A percentile compares a stretch with the other conserved stretches of the same genome.
Conservation (phyloP, 2,888 invertebrate species). For the Temnothorax rugatulus region DNA sequence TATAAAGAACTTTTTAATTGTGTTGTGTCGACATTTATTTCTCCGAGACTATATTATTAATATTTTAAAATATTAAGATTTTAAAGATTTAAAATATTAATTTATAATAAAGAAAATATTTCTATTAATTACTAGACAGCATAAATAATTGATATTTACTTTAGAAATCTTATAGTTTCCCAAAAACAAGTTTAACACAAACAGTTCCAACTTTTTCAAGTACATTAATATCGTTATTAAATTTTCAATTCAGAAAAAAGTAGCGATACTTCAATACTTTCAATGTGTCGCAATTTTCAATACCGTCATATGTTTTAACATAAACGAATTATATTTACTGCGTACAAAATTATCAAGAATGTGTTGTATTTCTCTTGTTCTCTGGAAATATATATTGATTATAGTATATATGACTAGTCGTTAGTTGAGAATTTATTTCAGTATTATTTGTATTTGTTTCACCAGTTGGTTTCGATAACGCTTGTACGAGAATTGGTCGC, state of each 20-base stretch:
- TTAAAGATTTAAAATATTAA: neutral
- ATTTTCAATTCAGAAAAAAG: neutral
- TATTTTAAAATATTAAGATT: neutral
- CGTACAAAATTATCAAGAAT: neutral
- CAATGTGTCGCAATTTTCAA: neutral
- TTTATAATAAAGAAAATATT: neutral
- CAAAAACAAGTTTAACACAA: neutral
- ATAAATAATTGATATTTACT: neutral
- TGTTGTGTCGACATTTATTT: neutral
- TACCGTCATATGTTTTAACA: neutral
- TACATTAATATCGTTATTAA: neutral
- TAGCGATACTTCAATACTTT: neutral
- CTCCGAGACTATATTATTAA: neutral
- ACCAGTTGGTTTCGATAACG: conserved; percentile 68
- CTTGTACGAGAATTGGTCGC: conserved; percentile 68
- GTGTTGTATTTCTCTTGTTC: neutral
- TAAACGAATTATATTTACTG: neutral
- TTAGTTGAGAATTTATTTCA: neutral
- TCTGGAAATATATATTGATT: neutral
- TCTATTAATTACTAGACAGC: neutral
- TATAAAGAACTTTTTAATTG: neutral
- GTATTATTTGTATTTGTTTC: conserved; percentile 83
- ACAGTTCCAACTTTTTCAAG: neutral
- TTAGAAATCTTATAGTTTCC: neutral
- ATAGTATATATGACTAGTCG: neutral